Conservation (phyloP, 2,797 vertebrate genomes). For the Brachyrhaphis roseni region DNA sequence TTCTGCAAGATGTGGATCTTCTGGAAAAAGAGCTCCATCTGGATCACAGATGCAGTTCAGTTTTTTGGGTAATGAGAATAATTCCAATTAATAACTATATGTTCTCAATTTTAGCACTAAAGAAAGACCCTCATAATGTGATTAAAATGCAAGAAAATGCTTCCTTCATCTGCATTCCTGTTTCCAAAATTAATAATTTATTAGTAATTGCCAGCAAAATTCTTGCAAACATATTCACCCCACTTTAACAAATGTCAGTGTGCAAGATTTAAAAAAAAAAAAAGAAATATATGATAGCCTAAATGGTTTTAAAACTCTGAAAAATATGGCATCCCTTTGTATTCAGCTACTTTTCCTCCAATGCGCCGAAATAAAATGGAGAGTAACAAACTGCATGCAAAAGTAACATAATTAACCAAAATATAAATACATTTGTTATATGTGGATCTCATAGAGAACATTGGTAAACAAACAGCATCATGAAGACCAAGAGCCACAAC, state of each 20-base stretch:
- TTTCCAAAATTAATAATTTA: not conserved
- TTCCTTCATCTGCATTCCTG: not conserved
- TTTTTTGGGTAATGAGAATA: not conserved
- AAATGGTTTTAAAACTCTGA: not conserved
- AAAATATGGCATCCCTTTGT: not conserved
- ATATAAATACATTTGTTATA: not conserved
- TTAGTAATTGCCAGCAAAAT: not conserved
- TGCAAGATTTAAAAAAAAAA: no score
- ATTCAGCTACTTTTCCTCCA: not conserved
- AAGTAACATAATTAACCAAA: not conserved
- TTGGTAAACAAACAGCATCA: not conserved
- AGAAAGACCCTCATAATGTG: not conserved
- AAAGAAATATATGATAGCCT: not conserved
- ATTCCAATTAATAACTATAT: not conserved
- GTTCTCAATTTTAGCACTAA: not conserved
- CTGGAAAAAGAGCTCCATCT: not conserved
- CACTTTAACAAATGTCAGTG: not conserved
- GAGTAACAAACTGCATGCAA: not conserved
- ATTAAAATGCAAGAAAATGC: not conserved
- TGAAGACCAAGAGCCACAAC: not conserved
- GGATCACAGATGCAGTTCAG: not conserved
- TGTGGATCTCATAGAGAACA: not conserved
- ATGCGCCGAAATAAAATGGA: not conserved
- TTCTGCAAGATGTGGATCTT: not conserved
- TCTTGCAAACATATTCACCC: not conserved